Base-by-base conservation (phyloP, 2,888 invertebrate species). In the Pristionchus exspectatus region DNA sequence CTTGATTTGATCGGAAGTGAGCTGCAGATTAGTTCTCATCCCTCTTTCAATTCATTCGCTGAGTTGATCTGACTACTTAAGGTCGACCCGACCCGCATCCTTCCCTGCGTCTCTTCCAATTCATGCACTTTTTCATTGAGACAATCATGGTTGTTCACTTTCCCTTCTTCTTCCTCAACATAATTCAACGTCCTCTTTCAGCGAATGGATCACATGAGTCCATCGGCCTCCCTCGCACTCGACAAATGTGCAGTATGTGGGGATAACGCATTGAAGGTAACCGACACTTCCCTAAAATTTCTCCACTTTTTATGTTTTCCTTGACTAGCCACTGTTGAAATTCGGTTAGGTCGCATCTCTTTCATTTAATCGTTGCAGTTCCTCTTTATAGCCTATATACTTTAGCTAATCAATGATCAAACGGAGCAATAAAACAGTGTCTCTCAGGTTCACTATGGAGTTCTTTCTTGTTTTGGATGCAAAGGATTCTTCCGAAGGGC, bases 401-500 rank as follows among this genome's bases (percentile, higher is more conserved):
- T 30, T n/a, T 38, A 30, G 74, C 30, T 30, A 27, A 33, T 38
- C 33, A 33, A 74, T 38, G 30, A 33, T 74, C 74, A 74, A 30
- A 14, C 33, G 33, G 30, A 30, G 30, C 30, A 74, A 14, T 30
- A 74, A 74, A 74, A 14, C 18, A 33, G 74, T 30, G 33, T 30
- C 21, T 44, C n/a, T 88, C 87, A 92, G 91, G 90, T 92, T 27
- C 94, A 94, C 89, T 94, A 94, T 88, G 93, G 93, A 44, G 92
- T 93, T n/a, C 90, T 94, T 16, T 93, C 93, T 5, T 94, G 94
- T 89, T 94, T 94, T 89, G 93, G 93, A 4, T 93, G 92, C 85
- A 92, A 93, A 90, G 94, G 94, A 38, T 94, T 94, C 90, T 94
- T 94, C 88, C 92, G 94, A 27, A 86, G 94, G 81, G 94, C 94